Conservation (phyloP, 2,113 vertebrate genomes). For the Hippocampus mohnikei region DNA sequence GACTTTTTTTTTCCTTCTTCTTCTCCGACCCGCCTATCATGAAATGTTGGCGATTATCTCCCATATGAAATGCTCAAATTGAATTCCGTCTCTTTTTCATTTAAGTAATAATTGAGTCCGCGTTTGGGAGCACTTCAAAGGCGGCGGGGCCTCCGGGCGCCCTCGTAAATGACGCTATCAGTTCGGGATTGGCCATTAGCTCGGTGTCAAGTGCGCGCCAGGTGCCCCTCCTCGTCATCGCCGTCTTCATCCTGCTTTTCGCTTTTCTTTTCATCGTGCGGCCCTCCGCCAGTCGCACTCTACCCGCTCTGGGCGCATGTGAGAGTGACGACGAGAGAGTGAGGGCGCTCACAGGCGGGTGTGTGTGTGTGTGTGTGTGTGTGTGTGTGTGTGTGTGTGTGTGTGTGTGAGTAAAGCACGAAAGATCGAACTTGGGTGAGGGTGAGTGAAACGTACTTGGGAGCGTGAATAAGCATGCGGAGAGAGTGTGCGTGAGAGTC, state of each 20-base stretch:
- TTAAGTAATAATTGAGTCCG: slow-evolving; percentile 76
- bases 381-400: no score
- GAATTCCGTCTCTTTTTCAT: slow-evolving; percentile 57
- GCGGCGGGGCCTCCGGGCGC: slow-evolving; percentile 64
- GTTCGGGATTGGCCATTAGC: slow-evolving; percentile 59
- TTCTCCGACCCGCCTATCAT: slow-evolving; percentile 28
- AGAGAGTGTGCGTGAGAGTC: no score
- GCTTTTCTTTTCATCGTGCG: not conserved
- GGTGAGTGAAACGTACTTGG: not conserved
- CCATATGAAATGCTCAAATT: slow-evolving; percentile 58
- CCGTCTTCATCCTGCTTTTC: not conserved
- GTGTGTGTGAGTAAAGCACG: not conserved
- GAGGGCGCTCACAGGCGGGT: no score
- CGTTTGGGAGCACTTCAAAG: slow-evolving; percentile 75
- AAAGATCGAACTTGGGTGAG: slow-evolving; percentile 14
- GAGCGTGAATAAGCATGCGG: no score
- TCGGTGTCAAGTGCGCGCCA: slow-evolving; percentile 55
- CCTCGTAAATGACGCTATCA: slow-evolving; percentile 71
- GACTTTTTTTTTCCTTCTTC: slow-evolving; percentile 51
- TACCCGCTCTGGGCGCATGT: not conserved
- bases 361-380: no score
- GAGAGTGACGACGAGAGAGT: no score
- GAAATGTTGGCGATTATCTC: slow-evolving; percentile 70
- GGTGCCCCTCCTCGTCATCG: slow-evolving; percentile 1
- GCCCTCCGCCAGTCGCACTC: not conserved